Evolutionary conservation across 2,888 invertebrate species (phyloP).

Genomic region (Pediacus dermestoides): DNA sequence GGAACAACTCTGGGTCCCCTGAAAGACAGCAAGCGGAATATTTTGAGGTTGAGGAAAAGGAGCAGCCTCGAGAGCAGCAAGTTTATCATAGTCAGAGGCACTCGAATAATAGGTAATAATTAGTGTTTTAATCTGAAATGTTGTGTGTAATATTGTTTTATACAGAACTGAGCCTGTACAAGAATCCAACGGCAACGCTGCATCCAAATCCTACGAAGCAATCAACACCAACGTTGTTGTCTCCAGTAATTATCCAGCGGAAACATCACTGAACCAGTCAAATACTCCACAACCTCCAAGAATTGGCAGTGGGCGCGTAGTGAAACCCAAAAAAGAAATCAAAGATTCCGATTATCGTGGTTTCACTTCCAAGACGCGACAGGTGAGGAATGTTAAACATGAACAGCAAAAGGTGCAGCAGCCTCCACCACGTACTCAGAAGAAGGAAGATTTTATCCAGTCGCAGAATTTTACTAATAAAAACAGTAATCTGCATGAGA

Average conservation of each 20-base stretch:
- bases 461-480: conserved; percentile 47
- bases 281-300: conserved; percentile 24
- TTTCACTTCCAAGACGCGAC: conserved; percentile 44
- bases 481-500: conserved; percentile 45
- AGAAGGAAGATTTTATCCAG: conserved; percentile 35
- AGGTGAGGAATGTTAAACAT: conserved; percentile 34
- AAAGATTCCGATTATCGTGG: conserved; percentile 46
- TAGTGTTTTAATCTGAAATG: too few relatives aligned
- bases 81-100: too few relatives aligned
- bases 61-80: too few relatives aligned
- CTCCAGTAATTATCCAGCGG: background rate
- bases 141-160: too few relatives aligned
- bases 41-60: background rate
- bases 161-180: background rate
- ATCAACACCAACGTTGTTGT: background rate
- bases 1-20: background rate
- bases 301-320: conserved; percentile 38
- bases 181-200: conserved; percentile 1
- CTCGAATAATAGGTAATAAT: too few relatives aligned
- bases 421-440: conserved; percentile 15
- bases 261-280: conserved; percentile 20
- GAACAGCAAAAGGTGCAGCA: conserved; percentile 32
- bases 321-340: conserved; percentile 42
- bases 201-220: too few relatives aligned
- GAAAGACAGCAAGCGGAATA: background rate